These are phyloP conservation scores for Apocheima hispidaria DNA, from an alignment of 2,888 invertebrate species.

Conservation along the genomic window DNA sequence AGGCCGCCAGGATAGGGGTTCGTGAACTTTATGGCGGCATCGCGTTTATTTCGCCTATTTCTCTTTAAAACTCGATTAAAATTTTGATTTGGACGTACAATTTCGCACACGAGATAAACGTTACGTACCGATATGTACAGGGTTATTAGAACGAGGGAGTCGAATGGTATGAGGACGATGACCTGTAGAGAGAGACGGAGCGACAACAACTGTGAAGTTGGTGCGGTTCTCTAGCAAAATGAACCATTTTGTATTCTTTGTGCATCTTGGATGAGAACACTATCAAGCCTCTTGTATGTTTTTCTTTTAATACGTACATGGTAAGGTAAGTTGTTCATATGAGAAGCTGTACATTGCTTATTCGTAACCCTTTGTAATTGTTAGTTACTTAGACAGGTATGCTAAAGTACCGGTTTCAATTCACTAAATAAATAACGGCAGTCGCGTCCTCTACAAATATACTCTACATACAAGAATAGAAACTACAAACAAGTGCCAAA, in stretches of 20 bases:
- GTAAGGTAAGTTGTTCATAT: not conserved
- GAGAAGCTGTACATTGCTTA: conserved; percentile 8
- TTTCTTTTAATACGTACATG: conserved; percentile 7
- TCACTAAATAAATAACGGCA: conserved; percentile 29
- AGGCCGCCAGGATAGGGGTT: conserved; percentile 77
- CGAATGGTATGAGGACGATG: conserved; percentile 77
- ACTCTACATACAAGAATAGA: conserved; percentile 20
- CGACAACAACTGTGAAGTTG: conserved; percentile 84
- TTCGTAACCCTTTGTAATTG: conserved; percentile 7
- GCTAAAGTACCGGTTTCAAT: conserved; percentile 32
- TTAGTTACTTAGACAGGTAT: conserved; percentile 18
- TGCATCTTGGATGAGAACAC: conserved; percentile 25
- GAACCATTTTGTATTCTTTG: conserved; percentile 43
- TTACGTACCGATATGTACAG: conserved; percentile 67
- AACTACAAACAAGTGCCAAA: conserved; percentile 28
- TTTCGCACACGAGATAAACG: conserved; percentile 29
- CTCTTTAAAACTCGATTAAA: conserved; percentile 18
- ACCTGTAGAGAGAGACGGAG: conserved; percentile 82
- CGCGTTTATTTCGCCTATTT: conserved; percentile 43
- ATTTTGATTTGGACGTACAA: conserved; percentile 13
- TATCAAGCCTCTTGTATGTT: conserved; percentile 14
- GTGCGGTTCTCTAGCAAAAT: conserved; percentile 59
- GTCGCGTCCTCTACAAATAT: conserved; percentile 27
- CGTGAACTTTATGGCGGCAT: conserved; percentile 66
- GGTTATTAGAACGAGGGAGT: conserved; percentile 82